Percentiles rank a stretch among this genome's conserved stretches.
Evolutionary conservation across 1,140 invertebrate genomes (phyloP).

Genomic region (Drosophila sucinea): DNA sequence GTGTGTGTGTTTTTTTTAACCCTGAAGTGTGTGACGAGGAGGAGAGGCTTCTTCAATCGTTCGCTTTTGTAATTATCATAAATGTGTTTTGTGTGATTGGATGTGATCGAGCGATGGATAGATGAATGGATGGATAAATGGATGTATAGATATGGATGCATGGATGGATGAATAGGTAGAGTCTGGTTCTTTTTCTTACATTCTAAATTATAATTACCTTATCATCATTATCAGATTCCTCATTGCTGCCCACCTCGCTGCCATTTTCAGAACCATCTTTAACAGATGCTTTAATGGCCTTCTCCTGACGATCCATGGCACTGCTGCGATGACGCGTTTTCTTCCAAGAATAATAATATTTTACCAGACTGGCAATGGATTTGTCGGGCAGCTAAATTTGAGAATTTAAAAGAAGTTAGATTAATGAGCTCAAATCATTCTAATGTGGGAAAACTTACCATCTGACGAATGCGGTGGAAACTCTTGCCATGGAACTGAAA

Average conservation of each 20-base stretch:
- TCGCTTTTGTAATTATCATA: slow-evolving; percentile 18
- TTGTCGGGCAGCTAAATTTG: slow-evolving; percentile 94
- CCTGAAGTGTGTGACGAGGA: slow-evolving; percentile 22
- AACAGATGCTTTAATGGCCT: slow-evolving; percentile 83
- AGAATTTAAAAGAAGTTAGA: slow-evolving; percentile 44
- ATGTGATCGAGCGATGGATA: slow-evolving; percentile 17
- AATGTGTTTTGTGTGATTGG: slow-evolving; percentile 21
- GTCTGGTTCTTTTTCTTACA: slow-evolving; percentile 22
- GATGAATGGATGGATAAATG: slow-evolving; percentile 7
- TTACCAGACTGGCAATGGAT: slow-evolving; percentile 97
- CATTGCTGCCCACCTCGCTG: slow-evolving; percentile 90
- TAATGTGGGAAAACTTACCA: slow-evolving; percentile 87
- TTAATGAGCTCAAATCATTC: background rate
- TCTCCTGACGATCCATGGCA: slow-evolving; percentile 91
- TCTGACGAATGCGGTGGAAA: slow-evolving; percentile 98
- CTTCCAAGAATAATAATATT: slow-evolving; percentile 99
- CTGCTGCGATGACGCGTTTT: slow-evolving; percentile 96
- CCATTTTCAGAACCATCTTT: slow-evolving; percentile 91
- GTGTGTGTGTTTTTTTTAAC: background rate
- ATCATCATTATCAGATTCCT: slow-evolving; percentile 94
- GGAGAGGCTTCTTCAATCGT: slow-evolving; percentile 17
- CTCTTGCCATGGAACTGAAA: slow-evolving; percentile 99
- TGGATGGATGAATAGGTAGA: slow-evolving; percentile 27
- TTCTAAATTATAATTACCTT: slow-evolving; percentile 88
- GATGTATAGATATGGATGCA: slow-evolving; percentile 24